Evolutionary conservation across 2,113 vertebrate genomes (phyloP).

Genomic region (Boulengeromyrus knoepffleri): DNA sequence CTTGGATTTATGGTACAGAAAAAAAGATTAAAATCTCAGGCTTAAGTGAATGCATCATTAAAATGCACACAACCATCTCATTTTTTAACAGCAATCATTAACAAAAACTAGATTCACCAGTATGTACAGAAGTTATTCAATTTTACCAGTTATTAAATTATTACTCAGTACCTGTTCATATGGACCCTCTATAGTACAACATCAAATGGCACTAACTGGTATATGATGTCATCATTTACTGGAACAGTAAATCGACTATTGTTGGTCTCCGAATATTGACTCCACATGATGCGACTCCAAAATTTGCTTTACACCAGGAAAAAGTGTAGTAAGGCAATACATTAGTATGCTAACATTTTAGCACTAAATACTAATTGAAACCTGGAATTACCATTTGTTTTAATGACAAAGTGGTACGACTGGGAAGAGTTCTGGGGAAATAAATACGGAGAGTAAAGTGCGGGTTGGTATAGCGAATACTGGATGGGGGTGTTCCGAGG

Average conservation of each 20-base stretch:
- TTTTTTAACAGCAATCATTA: not conserved
- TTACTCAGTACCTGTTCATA: constrained; percentile 28
- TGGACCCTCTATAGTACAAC: constrained; percentile 28
- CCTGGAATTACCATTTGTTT: not conserved
- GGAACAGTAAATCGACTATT: constrained; percentile 1
- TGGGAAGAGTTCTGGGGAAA: constrained; percentile 44
- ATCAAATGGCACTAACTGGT: constrained; percentile 39
- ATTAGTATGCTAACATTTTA: not conserved
- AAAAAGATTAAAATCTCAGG: constrained; percentile 31
- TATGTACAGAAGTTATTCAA: constrained; percentile 25
- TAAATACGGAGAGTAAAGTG: constrained; percentile 83
- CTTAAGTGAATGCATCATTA: constrained; percentile 48
- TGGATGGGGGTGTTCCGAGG: constrained; percentile 35
- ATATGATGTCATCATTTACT: constrained; percentile 8
- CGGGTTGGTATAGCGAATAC: constrained; percentile 52
- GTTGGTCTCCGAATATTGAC: constrained; percentile 8
- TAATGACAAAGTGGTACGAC: not conserved
- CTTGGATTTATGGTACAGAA: constrained; percentile 47
- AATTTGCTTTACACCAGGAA: not conserved
- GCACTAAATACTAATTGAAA: not conserved
- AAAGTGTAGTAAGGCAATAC: constrained; percentile 3
- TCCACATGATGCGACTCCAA: not conserved
- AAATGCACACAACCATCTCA: constrained; percentile 19
- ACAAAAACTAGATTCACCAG: constrained; percentile 15
- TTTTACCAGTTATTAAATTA: constrained; percentile 5